A percentile compares a stretch with the other conserved stretches of the same genome.
Conservation (phyloP, 2,888 invertebrate genomes). For the Caenorhabditis wallacei region DNA sequence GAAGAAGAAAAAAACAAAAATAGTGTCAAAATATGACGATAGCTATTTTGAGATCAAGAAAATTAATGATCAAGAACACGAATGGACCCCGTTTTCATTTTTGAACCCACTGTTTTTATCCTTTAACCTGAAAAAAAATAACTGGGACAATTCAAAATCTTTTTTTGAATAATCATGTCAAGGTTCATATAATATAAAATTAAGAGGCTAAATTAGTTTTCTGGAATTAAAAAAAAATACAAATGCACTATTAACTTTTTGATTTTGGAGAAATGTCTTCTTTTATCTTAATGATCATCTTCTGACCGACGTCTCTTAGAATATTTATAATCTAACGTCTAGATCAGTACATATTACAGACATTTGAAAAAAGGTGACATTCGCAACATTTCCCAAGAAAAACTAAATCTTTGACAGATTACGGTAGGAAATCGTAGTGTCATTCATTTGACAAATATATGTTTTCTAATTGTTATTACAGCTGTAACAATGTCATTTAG, state of each 20-base stretch:
- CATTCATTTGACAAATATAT: neutral
- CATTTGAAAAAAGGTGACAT: slow-evolving; percentile 1
- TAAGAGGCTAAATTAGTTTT: too few species aligned
- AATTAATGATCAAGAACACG: slow-evolving; percentile 7
- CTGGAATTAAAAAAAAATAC: neutral
- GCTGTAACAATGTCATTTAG: slow-evolving; percentile 1
- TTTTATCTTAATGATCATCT: slow-evolving; percentile 50
- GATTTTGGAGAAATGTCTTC: neutral
- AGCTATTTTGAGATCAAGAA: neutral
- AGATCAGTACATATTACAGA: slow-evolving; percentile 27
- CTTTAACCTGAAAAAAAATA: neutral
- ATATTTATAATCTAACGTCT: slow-evolving; percentile 41
- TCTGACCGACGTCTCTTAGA: neutral
- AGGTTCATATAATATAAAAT: too few species aligned
- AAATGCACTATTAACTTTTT: neutral
- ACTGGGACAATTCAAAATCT: too few species aligned
- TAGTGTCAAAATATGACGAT: slow-evolving; percentile 9
- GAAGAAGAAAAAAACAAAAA: neutral
- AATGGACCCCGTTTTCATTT: slow-evolving; percentile 13
- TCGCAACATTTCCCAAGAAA: neutral
- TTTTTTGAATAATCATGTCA: too few species aligned
- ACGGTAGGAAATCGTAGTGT: slow-evolving; percentile 5
- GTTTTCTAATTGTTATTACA: slow-evolving; percentile 10
- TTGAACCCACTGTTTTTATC: neutral
- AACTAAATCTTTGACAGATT: neutral